phyloP scores from a whole-genome alignment of 2,888 invertebrate species.

The Syrista parreyssii region DNA sequence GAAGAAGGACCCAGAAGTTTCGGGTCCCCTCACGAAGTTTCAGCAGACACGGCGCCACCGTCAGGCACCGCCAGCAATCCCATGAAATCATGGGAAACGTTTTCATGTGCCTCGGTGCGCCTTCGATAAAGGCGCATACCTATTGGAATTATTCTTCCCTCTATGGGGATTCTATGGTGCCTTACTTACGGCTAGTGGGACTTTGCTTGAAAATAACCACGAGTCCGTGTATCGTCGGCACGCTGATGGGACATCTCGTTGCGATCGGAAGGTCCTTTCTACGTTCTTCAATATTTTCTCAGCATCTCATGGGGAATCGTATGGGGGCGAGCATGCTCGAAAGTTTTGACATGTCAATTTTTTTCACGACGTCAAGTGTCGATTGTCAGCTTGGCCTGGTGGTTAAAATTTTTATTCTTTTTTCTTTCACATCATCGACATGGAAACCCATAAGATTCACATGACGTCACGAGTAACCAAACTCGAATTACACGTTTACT shows the following conservation, averaged over 20 bases:
- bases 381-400: not conserved
- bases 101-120: not conserved
- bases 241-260: not conserved
- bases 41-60: not conserved
- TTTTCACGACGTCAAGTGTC: not conserved
- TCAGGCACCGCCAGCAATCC: not conserved
- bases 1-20: not conserved
- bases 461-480: not conserved
- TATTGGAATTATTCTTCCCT: not conserved
- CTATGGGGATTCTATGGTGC: not conserved
- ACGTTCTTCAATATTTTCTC: not conserved
- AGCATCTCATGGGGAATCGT: not conserved
- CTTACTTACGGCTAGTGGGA: not conserved
- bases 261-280: not conserved
- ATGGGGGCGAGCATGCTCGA: not conserved
- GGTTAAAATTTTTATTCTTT: not conserved
- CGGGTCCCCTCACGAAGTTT: not conserved
- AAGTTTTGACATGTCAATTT: not conserved
- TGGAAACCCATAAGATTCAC: not conserved
- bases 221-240: not conserved
- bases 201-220: not conserved
- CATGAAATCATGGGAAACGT: not conserved
- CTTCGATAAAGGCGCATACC: not conserved
- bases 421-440: not conserved
- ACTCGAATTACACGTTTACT: not conserved